Conservation (phyloP, 2,113 vertebrate species). For the Pelmatolapia mariae region DNA sequence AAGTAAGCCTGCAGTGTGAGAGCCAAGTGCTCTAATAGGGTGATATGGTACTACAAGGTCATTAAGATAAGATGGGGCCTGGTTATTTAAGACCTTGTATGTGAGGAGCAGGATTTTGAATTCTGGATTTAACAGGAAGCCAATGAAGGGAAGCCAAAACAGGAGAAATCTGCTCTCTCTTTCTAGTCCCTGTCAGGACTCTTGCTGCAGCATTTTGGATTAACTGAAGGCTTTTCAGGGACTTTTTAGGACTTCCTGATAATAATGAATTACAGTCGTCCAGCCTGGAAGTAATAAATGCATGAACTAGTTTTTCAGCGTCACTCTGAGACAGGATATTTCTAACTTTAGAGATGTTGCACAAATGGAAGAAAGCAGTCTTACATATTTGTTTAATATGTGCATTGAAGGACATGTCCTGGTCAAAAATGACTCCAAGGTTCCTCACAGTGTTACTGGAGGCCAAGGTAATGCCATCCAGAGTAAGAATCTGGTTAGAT, state of each 20-base stretch:
- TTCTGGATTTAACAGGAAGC: not conserved
- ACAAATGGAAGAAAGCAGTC: fast-evolving
- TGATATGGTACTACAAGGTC: no score
- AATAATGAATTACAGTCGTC: not conserved
- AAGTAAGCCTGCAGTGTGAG: no score
- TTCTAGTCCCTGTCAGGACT: not conserved
- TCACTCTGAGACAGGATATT: not conserved
- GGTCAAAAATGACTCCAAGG: no score
- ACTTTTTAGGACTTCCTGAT: fast-evolving
- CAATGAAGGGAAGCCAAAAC: not conserved
- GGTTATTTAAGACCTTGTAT: no score
- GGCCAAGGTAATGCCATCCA: no score
- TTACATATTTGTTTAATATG: not conserved
- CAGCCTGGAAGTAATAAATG: not conserved
- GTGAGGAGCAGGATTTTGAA: no score
- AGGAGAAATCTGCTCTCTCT: not conserved
- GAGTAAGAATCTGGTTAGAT: no score
- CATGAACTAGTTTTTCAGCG: not conserved
- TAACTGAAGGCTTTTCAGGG: fast-evolving
- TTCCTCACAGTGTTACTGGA: no score
- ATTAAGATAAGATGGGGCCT: no score
- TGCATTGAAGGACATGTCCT: not conserved
- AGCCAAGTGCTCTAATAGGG: no score
- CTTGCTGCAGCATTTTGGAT: not conserved
- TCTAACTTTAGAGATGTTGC: not conserved